Evolutionary conservation across 2,113 vertebrate genomes (phyloP), one percentile per base, ranked within the genome.

Genomic region (Carettochelys insculpta): DNA sequence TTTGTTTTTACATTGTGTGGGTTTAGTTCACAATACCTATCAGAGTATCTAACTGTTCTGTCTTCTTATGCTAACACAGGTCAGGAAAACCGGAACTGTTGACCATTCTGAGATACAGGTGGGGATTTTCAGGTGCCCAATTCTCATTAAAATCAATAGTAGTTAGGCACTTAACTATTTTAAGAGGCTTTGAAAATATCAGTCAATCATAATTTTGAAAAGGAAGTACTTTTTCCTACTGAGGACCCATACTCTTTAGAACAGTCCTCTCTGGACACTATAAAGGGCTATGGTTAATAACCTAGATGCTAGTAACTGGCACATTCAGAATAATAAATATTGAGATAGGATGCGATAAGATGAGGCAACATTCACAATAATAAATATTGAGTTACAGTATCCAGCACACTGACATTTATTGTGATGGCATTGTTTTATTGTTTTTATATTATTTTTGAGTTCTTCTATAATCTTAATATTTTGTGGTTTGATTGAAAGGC

Each of bases 231-330:
- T 91, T 34, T 31, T 17, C n/a, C 50, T 24, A 8, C 0, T 0
- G 9, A 20, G 58, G 48, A 76, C 54, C 43, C 20, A 31, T 3
- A n/a, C 25, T 22, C 51, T 58, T 47, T 8, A 51, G 77, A 34
- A 14, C 38, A 81, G 3, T 8, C 51, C 73, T 7, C 71, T 77
- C 83, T 43, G 79, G 31, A 73, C 77, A 71, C 38, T 89, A 47
- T 24, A 54, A 84, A 20, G 58, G 75, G 41, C 3, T 1, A 1
- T 34, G 68, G 77, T 24, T 25, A n/a, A 38, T 0, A 5, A 83
- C 25, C 48, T 22, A 45, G 82, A 50, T 13, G 34, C 43, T 14
- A 77, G 45, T 2, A 16, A 29, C 1, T 50, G 83, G 84, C 34
- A 41, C 56, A 76, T 34, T 34, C 29, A 48, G 75, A 87, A 71